Evolutionary conservation across 2,113 vertebrate species (phyloP).

Genomic region (Plotosus lineatus): DNA sequence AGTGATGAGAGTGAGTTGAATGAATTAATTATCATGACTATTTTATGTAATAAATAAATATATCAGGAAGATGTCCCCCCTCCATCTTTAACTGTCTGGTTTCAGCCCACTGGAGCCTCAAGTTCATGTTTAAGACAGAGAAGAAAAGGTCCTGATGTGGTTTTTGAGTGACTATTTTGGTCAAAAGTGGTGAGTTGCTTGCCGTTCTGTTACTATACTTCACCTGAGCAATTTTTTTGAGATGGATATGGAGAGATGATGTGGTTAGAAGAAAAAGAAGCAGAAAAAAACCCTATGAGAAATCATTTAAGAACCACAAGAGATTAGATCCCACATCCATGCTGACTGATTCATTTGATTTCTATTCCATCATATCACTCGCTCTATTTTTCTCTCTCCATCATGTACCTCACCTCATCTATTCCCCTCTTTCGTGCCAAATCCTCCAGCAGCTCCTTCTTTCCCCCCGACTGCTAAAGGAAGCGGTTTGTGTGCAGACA

Average conservation of each 20-base stretch:
- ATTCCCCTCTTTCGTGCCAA: constrained; percentile 7
- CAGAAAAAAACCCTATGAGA: neutral
- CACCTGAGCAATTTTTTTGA: neutral
- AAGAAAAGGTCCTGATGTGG: neutral
- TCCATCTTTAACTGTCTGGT: neutral
- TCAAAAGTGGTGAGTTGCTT: no score
- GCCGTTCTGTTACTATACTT: no score
- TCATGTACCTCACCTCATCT: constrained; percentile 44
- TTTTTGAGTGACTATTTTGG: neutral
- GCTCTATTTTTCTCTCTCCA: constrained; percentile 6
- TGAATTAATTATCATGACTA: neutral
- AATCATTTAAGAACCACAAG: neutral
- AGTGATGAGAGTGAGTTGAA: no score
- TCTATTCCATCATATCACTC: neutral
- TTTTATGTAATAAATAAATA: neutral
- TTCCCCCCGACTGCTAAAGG: constrained; percentile 58
- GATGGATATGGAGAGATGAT: constrained; percentile 31
- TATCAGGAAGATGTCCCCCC: neutral
- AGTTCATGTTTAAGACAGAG: neutral
- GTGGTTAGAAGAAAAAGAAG: neutral
- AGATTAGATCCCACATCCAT: no score
- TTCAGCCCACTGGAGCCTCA: neutral
- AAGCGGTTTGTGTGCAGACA: constrained; percentile 74
- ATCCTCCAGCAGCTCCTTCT: constrained; percentile 43
- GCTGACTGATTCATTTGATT: neutral